phyloP scores from a whole-genome alignment of 2,888 invertebrate species.

The Thera britannica region DNA sequence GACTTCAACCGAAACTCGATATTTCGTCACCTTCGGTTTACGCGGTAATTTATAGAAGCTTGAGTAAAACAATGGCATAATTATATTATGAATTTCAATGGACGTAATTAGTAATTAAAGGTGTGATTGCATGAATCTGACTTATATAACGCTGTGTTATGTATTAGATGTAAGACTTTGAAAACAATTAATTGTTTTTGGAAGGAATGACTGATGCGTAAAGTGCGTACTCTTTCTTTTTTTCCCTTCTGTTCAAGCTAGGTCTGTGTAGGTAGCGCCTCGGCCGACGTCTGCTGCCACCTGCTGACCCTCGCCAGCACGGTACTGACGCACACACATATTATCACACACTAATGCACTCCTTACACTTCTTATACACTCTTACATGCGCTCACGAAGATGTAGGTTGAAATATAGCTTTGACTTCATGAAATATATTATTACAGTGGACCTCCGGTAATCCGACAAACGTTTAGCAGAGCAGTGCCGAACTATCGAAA shows the following conservation, averaged over 20 bases:
- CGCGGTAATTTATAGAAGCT: neutral
- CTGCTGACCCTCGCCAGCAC: conserved; percentile 71
- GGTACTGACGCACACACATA: conserved; percentile 71
- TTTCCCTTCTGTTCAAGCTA: conserved; percentile 84
- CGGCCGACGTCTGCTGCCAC: conserved; percentile 71
- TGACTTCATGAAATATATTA: neutral
- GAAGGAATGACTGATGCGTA: conserved; percentile 83
- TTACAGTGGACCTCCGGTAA: no score
- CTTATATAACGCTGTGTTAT: conserved; percentile 48
- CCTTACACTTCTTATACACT: conserved; percentile 41
- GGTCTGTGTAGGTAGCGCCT: conserved; percentile 84
- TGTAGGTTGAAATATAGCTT: conserved; percentile 11
- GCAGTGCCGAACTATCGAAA: no score
- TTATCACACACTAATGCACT: conserved; percentile 35
- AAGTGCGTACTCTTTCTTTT: conserved; percentile 81
- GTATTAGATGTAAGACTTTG: conserved; percentile 52
- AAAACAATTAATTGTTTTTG: conserved; percentile 59
- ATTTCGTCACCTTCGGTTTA: conserved; percentile 6
- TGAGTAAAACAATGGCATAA: neutral
- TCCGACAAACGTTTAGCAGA: no score
- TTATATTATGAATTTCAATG: neutral
- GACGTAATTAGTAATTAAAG: conserved; percentile 25
- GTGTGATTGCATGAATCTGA: conserved; percentile 45
- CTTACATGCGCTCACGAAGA: conserved; percentile 24
- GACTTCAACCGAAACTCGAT: neutral